phyloP scores from a whole-genome alignment of 2,113 vertebrate species.

The Monarcha castaneiventris region DNA sequence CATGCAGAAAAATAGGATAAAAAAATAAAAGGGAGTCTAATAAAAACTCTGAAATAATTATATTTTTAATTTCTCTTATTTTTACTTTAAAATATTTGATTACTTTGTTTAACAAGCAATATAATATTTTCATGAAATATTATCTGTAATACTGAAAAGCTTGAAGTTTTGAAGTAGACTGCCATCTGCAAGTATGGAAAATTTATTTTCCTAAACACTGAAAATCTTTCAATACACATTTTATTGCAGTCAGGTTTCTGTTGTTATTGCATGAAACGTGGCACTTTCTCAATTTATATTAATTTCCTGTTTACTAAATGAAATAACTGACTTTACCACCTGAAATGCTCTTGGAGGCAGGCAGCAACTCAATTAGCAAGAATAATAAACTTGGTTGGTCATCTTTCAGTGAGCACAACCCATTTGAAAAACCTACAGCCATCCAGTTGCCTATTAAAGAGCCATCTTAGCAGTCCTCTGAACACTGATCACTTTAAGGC shows the following conservation, averaged over 20 bases:
- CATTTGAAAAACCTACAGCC: constrained; percentile 12
- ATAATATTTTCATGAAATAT: neutral
- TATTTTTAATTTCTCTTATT: neutral
- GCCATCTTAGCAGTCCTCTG: neutral
- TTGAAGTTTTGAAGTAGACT: neutral
- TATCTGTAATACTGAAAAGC: neutral
- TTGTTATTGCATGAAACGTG: neutral
- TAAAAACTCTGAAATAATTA: neutral
- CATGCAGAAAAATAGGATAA: neutral
- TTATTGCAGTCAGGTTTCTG: neutral
- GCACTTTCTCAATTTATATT: constrained; percentile 15
- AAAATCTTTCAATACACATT: neutral
- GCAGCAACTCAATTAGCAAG: constrained; percentile 40
- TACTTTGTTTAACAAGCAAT: neutral
- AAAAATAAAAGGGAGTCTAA: neutral
- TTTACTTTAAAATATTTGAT: neutral
- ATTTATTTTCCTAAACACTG: neutral
- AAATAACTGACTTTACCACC: constrained; percentile 4
- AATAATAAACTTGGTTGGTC: constrained; percentile 43
- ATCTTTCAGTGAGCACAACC: constrained; percentile 36
- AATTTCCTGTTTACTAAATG: constrained; percentile 21
- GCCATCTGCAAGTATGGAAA: neutral
- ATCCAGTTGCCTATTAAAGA: neutral
- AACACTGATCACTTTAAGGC: neutral
- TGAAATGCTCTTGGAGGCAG: constrained; percentile 35